Evolutionary conservation across 2,888 invertebrate species (phyloP), one percentile per base, ranked within the genome.

Genomic region (Diplazon laetatorius): DNA sequence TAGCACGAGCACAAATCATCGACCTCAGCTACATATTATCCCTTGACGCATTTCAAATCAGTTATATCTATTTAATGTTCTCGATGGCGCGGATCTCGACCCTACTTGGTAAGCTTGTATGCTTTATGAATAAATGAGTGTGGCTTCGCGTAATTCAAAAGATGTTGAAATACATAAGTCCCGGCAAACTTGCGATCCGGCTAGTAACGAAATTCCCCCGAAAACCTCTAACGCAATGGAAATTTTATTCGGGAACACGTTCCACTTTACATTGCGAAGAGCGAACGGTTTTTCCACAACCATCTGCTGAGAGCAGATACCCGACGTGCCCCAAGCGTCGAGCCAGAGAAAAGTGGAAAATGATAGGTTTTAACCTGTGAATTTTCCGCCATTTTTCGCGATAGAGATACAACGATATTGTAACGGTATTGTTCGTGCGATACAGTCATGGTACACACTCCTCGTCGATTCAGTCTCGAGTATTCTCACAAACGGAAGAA

Each of bases 191-290:
- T 14, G 4, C 30, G 25, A 30, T n/a, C 14, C 52, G 6, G 30
- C 55, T 16, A 25, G 50, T 22, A 66, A 52, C 37, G 52, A 39
- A 52, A 10, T 22, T 55, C 10, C 9, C 22, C 16, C 50, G 63
- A 25, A 30, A 14, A 30, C 2, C 8, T 6, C 30, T 25, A 22
- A 16, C 22, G 22, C 52, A 22, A 66, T 66, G 52, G 50, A 52
- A 66, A 66, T 52, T 66, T 66, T 66, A 66, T 66, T 25, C 50
- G 22, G 6, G 10, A 37, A 16, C 50, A 66, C 14, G 50, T 52
- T 66, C 16, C 14, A 50, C 65, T 52, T 50, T 66, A 20, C 50
- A 52, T 39, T 52, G 0, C 12, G 14, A 5, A n/a, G 12, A 14
- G 9, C 0, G 16, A 25, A 25, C 12, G 39, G 65, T 66, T 66